Evolutionary conservation across 2,888 invertebrate species (phyloP).

Genomic region (Drosophila fungiperda): DNA sequence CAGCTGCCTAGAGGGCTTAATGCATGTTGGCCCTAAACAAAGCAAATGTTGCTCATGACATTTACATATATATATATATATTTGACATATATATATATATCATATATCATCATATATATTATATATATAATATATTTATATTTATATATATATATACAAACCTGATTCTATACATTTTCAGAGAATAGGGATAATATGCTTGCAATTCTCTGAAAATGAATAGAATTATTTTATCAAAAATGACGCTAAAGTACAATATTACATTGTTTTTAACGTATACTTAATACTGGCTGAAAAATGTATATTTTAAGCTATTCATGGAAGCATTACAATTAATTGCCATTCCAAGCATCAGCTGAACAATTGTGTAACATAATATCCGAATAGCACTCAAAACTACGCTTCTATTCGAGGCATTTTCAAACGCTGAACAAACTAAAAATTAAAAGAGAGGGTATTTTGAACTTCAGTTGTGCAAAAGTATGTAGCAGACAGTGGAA

Average conservation of each 20-base stretch:
- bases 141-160: no score
- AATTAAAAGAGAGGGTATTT: neutral
- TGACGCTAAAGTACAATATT: constrained; percentile 35
- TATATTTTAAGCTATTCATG: neutral
- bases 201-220: constrained; percentile 13
- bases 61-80: constrained; percentile 4
- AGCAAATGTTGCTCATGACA: constrained; percentile 51
- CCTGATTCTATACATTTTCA: no score
- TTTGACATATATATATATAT: neutral
- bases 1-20: constrained; percentile 56
- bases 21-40: constrained; percentile 58
- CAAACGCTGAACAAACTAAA: neutral
- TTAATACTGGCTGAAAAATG: constrained; percentile 21
- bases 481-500: neutral
- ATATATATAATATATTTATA: no score
- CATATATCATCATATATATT: no score
- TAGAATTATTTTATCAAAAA: constrained; percentile 1
- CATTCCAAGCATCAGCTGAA: neutral
- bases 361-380: neutral
- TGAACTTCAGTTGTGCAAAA: neutral
- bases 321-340: constrained; percentile 1
- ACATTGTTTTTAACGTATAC: constrained; percentile 39
- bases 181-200: no score
- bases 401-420: neutral
- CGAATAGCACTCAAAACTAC: neutral